Conservation (phyloP, 2,797 vertebrate species). For the Microcaecilia unicolor region DNA sequence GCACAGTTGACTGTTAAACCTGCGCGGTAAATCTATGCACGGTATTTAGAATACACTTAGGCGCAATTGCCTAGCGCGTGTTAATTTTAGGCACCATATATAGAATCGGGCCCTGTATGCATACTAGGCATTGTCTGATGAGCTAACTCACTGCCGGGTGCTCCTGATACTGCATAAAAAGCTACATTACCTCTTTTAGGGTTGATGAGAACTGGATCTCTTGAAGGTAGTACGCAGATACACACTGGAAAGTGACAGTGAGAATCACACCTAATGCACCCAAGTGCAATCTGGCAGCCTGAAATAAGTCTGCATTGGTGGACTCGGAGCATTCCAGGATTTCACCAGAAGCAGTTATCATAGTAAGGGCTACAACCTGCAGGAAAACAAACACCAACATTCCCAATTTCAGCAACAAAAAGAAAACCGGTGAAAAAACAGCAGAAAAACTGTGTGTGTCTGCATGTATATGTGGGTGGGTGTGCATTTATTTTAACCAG, state of each 20-base stretch:
- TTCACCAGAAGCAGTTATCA: constrained; percentile 37
- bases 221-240: constrained; percentile 40
- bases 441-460: too few species aligned
- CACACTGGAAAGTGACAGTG: constrained; percentile 48
- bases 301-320: constrained; percentile 33
- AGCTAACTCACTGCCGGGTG: too few species aligned
- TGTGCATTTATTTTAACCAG: too few species aligned
- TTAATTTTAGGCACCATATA: too few species aligned
- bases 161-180: too few species aligned
- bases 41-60: too few species aligned
- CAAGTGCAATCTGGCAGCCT: constrained; percentile 40
- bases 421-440: not conserved
- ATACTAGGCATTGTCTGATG: too few species aligned
- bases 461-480: too few species aligned
- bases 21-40: too few species aligned
- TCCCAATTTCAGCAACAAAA: rapidly evolving
- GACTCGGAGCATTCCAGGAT: constrained; percentile 42
- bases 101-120: too few species aligned
- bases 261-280: constrained; percentile 49
- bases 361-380: constrained; percentile 34
- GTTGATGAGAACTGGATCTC: constrained; percentile 47
- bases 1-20: too few species aligned
- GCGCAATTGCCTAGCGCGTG: too few species aligned
- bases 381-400: not conserved
- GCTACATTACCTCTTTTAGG: constrained; percentile 49